Conservation (phyloP, 2,797 vertebrate species). For the Bufotes viridis region DNA sequence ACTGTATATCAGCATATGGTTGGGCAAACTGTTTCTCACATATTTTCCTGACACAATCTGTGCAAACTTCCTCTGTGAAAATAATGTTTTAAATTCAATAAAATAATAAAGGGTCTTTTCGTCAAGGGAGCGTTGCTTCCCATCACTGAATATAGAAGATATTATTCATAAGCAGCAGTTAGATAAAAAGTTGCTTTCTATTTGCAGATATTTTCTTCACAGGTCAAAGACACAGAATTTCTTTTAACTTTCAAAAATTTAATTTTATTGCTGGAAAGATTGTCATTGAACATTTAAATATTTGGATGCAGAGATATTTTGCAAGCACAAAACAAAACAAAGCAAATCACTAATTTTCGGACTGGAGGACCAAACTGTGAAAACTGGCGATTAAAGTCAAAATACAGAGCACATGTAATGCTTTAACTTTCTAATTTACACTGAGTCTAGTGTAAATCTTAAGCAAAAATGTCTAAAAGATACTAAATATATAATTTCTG, state of each 20-base stretch:
- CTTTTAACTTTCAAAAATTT: background rate
- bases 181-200: background rate
- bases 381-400: background rate
- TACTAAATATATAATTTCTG: background rate
- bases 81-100: conserved; percentile 37
- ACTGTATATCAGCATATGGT: conserved; percentile 48
- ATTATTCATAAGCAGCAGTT: conserved; percentile 4
- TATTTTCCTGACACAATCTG: conserved; percentile 54
- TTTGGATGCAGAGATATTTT: background rate
- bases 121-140: background rate
- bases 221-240: background rate
- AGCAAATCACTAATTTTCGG: background rate
- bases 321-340: background rate
- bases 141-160: conserved; percentile 6
- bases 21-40: conserved; percentile 56
- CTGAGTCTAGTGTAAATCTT: background rate
- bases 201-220: background rate
- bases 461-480: background rate
- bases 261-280: background rate
- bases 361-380: background rate
- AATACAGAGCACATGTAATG: too few relatives aligned
- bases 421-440: background rate
- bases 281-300: background rate
- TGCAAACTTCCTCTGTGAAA: conserved; percentile 56
- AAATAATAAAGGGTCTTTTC: conserved; percentile 27